Base-by-base conservation (phyloP, 2,888 invertebrate species). In the Odontomyia ornata region DNA sequence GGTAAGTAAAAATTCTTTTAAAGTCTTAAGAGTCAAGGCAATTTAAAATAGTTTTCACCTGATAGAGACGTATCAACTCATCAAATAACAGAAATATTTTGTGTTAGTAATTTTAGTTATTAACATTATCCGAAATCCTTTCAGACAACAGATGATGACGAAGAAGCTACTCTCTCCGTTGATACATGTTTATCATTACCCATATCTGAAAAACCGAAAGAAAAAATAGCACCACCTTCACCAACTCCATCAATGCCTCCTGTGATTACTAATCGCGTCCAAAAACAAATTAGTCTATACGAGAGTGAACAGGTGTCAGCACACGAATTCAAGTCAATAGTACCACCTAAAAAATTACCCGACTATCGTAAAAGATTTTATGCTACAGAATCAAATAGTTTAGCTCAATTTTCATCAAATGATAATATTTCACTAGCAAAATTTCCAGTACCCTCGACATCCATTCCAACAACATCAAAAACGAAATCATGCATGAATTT, bases 141-240 rank as follows among this genome's bases (percentile, higher is more conserved):
- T 47, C 82, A 87, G 88, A 87, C 87, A 79, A 88, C 81, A 15
- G 87, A 89, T 15, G 90, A 89, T 9, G 87, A 87, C 81, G 90
- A 90, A 77, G 90, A 90, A 79, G 89, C 89, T 76, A 90, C 90
- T 0, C 82, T 90, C 15, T 90, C 90, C 56, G 86, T 86, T 21
- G 90, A 89, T 73, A 87, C 88, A 0, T 88, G 87, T 82, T 81
- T 85, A 5, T 67, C 86, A 9, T 18, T 72, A 11, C 47, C 64
- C 0, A 18, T 46, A 4, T 21, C 28, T 2, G 28, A 62, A 7
- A 64, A 64, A 13, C 46, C 36, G 13, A 11, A 23, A 2, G 57
- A 43, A 9, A 57, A 15, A 15, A 5, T 25, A 9, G 47, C 47
- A 71, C n/a, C 27, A n/a, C 36, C 25, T 81, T 83, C 71, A 83